These are phyloP conservation scores for Hetaerina titia DNA, from an alignment of 2,888 invertebrate species.

Conservation along the genomic window DNA sequence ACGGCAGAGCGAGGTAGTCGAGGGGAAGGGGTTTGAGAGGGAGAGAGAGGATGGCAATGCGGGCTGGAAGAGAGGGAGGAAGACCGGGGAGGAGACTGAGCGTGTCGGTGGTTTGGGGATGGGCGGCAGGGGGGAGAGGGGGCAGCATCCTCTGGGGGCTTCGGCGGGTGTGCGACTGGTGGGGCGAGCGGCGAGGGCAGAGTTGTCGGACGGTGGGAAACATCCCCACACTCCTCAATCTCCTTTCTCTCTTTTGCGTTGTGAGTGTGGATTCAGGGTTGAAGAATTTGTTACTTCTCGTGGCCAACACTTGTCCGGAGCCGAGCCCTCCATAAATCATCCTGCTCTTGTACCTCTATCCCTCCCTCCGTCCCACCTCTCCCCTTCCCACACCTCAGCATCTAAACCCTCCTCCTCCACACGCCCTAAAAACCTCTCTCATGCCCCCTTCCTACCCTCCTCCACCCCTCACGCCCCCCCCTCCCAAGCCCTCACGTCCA, in stretches of 20 bases:
- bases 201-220: conserved; percentile 52
- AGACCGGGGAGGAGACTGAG: not conserved
- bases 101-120: conserved; percentile 40
- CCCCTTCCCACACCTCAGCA: not conserved
- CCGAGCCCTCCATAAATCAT: conserved; percentile 65
- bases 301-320: conserved; percentile 64
- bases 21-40: conserved; percentile 4
- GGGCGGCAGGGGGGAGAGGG: too few species aligned
- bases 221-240: conserved; percentile 32
- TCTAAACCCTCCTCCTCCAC: not conserved
- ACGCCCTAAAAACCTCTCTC: not conserved
- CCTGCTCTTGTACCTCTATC: conserved; percentile 20
- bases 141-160: conserved; percentile 30
- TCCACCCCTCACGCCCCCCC: not conserved
- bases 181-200: conserved; percentile 1
- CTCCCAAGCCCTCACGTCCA: not conserved
- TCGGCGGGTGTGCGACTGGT: not conserved
- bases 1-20: not conserved
- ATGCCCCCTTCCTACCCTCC: not conserved
- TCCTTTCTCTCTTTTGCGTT: conserved; percentile 12
- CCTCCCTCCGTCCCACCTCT: not conserved
- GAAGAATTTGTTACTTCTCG: conserved; percentile 66
- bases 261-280: conserved; percentile 57
- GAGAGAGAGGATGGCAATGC: not conserved
- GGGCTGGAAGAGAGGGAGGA: not conserved